A percentile compares a stretch with the other conserved stretches of the same genome.
Evolutionary conservation across 35 echinoderm and acorn worm species (phyloP).

Genomic region (Chiridota heheva): DNA sequence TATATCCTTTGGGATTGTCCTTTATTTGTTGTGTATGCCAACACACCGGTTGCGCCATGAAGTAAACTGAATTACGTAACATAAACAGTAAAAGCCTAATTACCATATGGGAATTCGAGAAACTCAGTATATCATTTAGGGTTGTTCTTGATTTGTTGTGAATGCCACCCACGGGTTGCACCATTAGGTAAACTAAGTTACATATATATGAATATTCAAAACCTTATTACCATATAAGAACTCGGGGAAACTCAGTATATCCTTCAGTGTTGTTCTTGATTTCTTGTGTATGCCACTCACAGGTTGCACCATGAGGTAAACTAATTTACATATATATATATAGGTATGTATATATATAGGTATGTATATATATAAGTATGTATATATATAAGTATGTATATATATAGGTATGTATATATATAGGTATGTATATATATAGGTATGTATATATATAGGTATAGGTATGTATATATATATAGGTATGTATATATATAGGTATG

Average conservation of each 20-base stretch:
- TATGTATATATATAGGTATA: no score
- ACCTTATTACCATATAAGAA: slow-evolving; percentile 64
- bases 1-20: slow-evolving; percentile 52
- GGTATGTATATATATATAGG: no score
- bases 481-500: no score
- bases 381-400: no score
- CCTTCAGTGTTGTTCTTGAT: slow-evolving; percentile 36
- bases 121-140: slow-evolving; percentile 48
- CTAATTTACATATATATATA: no score
- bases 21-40: slow-evolving; percentile 67
- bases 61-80: no score
- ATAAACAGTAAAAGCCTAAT: background rate
- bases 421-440: no score
- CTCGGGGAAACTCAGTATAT: slow-evolving; percentile 60
- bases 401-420: no score
- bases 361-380: no score
- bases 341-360: no score
- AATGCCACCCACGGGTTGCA: slow-evolving; percentile 72
- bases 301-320: slow-evolving; percentile 73
- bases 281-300: slow-evolving; percentile 73
- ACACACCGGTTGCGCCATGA: slow-evolving; percentile 70
- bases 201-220: background rate
- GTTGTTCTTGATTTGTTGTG: slow-evolving; percentile 52
- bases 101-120: slow-evolving; percentile 70
- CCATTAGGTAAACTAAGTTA: no score